A percentile compares a stretch with the other conserved stretches of the same genome.
Conservation (phyloP, 2,888 invertebrate species). For the Euclidia mi region DNA sequence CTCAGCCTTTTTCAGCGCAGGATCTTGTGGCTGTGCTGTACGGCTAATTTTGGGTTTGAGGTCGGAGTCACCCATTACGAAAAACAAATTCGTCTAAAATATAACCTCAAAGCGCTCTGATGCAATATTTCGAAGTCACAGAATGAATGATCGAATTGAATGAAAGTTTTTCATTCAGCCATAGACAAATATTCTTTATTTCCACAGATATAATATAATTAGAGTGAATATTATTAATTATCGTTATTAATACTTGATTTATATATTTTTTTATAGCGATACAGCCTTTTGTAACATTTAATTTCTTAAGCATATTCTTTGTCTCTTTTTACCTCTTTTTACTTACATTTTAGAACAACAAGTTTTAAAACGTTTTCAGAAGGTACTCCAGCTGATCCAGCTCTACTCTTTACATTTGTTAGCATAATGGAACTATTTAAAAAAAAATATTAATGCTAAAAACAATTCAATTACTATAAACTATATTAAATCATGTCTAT, state of each 20-base stretch:
- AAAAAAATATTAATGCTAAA: no score
- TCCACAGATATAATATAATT: not conserved
- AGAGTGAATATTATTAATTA: not conserved
- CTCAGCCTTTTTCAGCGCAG: conserved; percentile 90
- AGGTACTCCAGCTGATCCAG: no score
- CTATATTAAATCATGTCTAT: no score
- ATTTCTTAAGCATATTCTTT: conserved; percentile 2
- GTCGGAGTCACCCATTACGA: conserved; percentile 83
- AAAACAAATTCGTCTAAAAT: conserved; percentile 53
- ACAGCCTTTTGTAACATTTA: not conserved
- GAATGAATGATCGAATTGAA: conserved; percentile 24
- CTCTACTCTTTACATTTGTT: no score
- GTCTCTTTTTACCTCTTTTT: not conserved
- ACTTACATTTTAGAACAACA: no score
- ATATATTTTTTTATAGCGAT: no score
- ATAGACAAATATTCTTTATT: conserved; percentile 31
- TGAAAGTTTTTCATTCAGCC: conserved; percentile 2
- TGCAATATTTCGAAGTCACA: conserved; percentile 28
- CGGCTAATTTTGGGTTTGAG: conserved; percentile 78
- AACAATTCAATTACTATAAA: no score
- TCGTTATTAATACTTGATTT: no score
- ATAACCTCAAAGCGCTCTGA: conserved; percentile 70
- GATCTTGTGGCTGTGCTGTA: conserved; percentile 75
- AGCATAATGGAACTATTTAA: no score
- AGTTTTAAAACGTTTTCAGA: no score